Evolutionary conservation across 1,140 invertebrate species (phyloP).

Genomic region (Diploscapter pachys): DNA sequence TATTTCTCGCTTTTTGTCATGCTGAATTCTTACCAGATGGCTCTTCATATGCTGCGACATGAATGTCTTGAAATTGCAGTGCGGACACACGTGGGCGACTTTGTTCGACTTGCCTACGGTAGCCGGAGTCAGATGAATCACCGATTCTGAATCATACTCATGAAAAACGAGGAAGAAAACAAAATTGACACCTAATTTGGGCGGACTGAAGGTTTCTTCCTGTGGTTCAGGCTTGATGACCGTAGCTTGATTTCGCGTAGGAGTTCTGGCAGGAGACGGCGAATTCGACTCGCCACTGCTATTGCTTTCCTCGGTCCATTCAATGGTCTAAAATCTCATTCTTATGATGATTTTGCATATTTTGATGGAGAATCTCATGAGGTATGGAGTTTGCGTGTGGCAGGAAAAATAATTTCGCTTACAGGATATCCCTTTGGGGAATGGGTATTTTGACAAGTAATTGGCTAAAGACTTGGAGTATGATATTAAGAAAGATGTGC

Average conservation of each 20-base stretch:
- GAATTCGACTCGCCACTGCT: slow-evolving; percentile 14
- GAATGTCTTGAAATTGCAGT: slow-evolving; percentile 57
- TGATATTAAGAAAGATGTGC: too few species aligned
- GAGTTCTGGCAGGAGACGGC: slow-evolving; percentile 19
- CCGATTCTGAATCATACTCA: slow-evolving; percentile 7
- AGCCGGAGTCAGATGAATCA: slow-evolving; percentile 12
- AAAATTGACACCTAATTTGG: slow-evolving; percentile 5
- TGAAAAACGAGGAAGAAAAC: not conserved
- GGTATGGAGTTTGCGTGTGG: too few species aligned
- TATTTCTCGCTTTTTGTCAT: too few species aligned
- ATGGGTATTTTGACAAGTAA: too few species aligned
- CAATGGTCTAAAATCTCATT: slow-evolving; percentile 24
- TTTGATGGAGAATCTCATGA: too few species aligned
- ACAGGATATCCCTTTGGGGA: too few species aligned
- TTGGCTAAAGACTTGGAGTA: too few species aligned
- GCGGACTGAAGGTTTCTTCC: slow-evolving; percentile 21
- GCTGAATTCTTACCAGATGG: slow-evolving; percentile 47
- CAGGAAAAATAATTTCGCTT: too few species aligned
- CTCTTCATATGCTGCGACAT: slow-evolving; percentile 59
- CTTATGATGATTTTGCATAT: too few species aligned
- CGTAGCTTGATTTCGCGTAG: slow-evolving; percentile 11
- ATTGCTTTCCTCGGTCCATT: slow-evolving; percentile 21
- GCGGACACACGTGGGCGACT: slow-evolving; percentile 50
- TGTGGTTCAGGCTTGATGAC: not conserved
- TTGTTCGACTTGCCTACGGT: slow-evolving; percentile 39